Conservation (phyloP, 2,888 invertebrate genomes). For the Xylota segnis region DNA sequence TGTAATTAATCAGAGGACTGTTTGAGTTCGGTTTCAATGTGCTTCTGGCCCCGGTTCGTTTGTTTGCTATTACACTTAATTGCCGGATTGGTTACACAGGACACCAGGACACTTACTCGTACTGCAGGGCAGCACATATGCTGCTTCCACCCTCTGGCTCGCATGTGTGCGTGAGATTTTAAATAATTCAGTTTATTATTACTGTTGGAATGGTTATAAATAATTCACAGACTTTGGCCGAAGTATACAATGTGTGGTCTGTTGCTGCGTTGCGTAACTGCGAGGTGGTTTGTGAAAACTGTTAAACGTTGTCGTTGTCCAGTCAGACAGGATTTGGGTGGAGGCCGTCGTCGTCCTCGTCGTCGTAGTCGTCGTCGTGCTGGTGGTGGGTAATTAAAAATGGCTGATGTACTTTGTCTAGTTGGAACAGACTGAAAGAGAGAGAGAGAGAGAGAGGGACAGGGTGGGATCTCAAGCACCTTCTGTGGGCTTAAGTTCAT, state of each 20-base stretch:
- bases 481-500: slow-evolving; percentile 50
- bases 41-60: slow-evolving; percentile 57
- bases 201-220: slow-evolving; percentile 68
- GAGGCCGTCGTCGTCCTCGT: slow-evolving; percentile 5
- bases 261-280: slow-evolving; percentile 67
- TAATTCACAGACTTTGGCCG: slow-evolving; percentile 63
- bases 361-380: not conserved
- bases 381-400: slow-evolving; percentile 71
- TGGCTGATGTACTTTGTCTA: slow-evolving; percentile 62
- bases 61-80: slow-evolving; percentile 75
- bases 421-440: too few species aligned
- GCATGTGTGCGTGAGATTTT: slow-evolving; percentile 59
- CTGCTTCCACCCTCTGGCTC: slow-evolving; percentile 38
- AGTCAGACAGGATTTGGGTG: slow-evolving; percentile 49
- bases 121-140: slow-evolving; percentile 52
- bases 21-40: slow-evolving; percentile 63
- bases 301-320: slow-evolving; percentile 72
- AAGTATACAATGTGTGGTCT: slow-evolving; percentile 41
- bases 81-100: slow-evolving; percentile 76
- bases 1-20: slow-evolving; percentile 76
- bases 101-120: slow-evolving; percentile 25
- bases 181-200: slow-evolving; percentile 75
- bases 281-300: slow-evolving; percentile 65
- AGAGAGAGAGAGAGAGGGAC: not conserved
- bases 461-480: slow-evolving; percentile 27